Base-by-base conservation (phyloP, 2,888 invertebrate species). In the Drepana falcataria region DNA sequence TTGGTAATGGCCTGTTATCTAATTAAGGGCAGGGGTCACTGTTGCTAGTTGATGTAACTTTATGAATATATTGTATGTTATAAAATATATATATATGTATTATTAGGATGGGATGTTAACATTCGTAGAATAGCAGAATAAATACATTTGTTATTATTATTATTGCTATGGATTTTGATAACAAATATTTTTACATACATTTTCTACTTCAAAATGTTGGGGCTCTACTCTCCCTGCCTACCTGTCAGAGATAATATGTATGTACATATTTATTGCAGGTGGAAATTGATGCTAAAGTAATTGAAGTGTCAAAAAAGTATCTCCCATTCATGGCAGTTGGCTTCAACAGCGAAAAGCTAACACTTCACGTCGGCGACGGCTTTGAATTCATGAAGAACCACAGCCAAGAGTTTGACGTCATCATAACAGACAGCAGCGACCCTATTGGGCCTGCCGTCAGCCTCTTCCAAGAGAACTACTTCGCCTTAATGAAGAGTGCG, bases 391-490 rank as follows among this genome's bases (percentile, higher is more conserved):
- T 99, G 94, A 95, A 95, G 72, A 93, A 95, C 53, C 96, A 98
- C 77, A 92, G 92, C 56, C 92, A 94, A 48, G 95, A 96, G 83
- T 99, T 97, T 81, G 99, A 99, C 87, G 97, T 99, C 48, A 98
- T 99, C 63, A 98, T 99, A 55, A 99, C 99, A 0, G 99, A 99
- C 81, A 98, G 98, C 62, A 98, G 98, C 48, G 99, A 99, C 91
- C 99, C 99, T 0, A 93, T 99, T 37, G 99, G 99, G 0, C 95
- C 95, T 0, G 95, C 95, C 0, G 92, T 92, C 6, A 93, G 88
- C 61, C 77, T 95, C 0, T 97, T 96, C 78, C 93, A 96, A 77
- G 94, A 96, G 73, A 93, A 94, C 56, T 98, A 98, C 75, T 98
- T 96, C 78, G 91, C 94, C 52, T 84, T 98, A 33, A 94, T 99